Evolutionary conservation across 2,113 vertebrate species (phyloP), one percentile per base, ranked within the genome.

Genomic region (Ailuropoda melanoleuca): DNA sequence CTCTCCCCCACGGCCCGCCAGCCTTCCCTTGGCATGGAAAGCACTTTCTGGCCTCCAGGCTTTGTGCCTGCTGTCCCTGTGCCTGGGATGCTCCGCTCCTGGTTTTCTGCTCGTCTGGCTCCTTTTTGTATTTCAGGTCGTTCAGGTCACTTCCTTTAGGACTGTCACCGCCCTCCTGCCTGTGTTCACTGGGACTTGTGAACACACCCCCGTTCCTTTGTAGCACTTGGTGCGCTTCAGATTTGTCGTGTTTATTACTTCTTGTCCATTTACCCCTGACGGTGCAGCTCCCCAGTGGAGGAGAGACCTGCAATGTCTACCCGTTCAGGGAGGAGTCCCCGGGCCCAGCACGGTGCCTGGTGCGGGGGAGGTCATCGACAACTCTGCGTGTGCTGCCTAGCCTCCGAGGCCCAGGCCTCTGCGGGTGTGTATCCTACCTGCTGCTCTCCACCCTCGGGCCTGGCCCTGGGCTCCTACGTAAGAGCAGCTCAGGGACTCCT

Each of bases 141-240:
- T 6, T 80, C 31, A 17, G 37, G n/a, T n/a, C 92, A 15, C 66
- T 46, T 66, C 37, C n/a, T 46, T 39, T 1, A 23, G 23, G 48
- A 34, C 31, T 2, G 50, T 10, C 24, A 3, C 19, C n/a, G 48
- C 78, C 1, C 21, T 48, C 23, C 53, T 39, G 70, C 12, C 8
- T 8, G 0, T 0, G 9, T 17, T 4, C 55, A 1, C 53, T 60
- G 10, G 3, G 43, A 4, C 29, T 2, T 1, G 19, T 15, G 7
- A 18, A 55, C 19, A 7, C 8, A 4, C 1, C 26, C 4, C 9
- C 0, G 0, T 18, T 74, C 19, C 72, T 58, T 1, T 7, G 56
- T 2, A 4, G 17, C 13, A 19, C 31, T 15, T 0, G 21, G 14
- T 9, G 11, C 10, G 1, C 5, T 4, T 6, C 0, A 26, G 39